A percentile compares a stretch with the other conserved stretches of the same genome.
Conservation (phyloP, 2,113 vertebrate genomes). For the Mystacornis crossleyi region DNA sequence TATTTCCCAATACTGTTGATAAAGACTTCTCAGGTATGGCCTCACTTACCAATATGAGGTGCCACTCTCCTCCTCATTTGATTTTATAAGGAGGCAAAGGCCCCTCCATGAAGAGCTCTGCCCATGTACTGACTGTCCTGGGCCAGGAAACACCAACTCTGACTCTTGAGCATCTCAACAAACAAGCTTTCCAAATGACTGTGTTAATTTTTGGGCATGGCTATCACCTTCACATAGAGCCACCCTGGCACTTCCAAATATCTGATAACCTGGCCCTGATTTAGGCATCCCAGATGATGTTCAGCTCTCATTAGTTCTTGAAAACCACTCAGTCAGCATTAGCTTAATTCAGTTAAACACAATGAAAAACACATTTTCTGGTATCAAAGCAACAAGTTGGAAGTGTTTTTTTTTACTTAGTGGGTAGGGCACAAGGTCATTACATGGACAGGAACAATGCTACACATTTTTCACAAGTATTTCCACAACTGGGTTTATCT, state of each 20-base stretch:
- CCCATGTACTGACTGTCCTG: background rate
- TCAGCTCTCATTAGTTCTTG: background rate
- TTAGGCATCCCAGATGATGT: background rate
- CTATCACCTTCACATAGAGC: background rate
- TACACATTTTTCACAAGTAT: background rate
- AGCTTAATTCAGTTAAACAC: background rate
- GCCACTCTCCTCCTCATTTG: background rate
- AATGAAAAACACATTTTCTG: background rate
- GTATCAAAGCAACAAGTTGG: background rate
- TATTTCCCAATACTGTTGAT: fast-evolving
- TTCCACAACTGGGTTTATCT: background rate
- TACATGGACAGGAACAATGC: background rate
- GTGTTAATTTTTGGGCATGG: background rate
- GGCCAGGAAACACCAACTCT: fast-evolving
- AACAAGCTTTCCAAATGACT: background rate
- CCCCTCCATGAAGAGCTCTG: background rate
- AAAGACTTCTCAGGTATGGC: background rate
- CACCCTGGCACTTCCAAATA: background rate
- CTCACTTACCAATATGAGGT: background rate
- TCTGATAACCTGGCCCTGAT: background rate
- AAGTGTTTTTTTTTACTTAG: background rate
- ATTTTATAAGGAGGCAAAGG: background rate
- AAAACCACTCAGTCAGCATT: background rate
- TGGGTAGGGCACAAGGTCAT: background rate
- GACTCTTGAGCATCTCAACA: background rate